phyloP scores from a whole-genome alignment of 2,797 vertebrate species.

The Phoxinus dragarum region DNA sequence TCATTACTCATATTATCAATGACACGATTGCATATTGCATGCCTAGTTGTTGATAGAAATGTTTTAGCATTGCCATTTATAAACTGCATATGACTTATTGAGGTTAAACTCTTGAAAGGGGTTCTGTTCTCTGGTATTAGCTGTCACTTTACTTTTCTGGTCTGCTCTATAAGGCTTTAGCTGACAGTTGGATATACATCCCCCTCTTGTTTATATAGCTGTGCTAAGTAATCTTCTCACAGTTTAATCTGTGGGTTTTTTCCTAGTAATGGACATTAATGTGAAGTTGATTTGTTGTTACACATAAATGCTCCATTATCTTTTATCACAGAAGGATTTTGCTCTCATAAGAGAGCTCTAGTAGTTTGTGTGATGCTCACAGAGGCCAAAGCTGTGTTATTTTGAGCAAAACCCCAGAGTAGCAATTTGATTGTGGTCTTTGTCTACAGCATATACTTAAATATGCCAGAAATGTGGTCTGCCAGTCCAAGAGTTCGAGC shows the following conservation, averaged over 20 bases:
- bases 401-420: constrained; percentile 72
- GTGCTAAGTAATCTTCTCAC: constrained; percentile 15
- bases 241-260: neutral
- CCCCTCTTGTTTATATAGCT: constrained; percentile 27
- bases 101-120: constrained; percentile 48
- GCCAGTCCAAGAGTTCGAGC: constrained; percentile 34
- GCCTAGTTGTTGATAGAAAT: constrained; percentile 18
- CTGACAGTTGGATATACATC: constrained; percentile 12
- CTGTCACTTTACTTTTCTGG: constrained; percentile 14
- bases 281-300: neutral
- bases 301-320: constrained; percentile 1
- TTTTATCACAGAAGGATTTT: constrained; percentile 4
- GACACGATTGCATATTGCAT: neutral
- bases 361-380: constrained; percentile 44
- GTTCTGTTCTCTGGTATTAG: constrained; percentile 26
- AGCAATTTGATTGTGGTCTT: constrained; percentile 75
- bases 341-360: constrained; percentile 17
- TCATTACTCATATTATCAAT: neutral
- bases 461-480: constrained; percentile 64
- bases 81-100: constrained; percentile 26
- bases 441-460: constrained; percentile 55
- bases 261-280: constrained; percentile 3
- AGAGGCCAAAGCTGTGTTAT: constrained; percentile 65
- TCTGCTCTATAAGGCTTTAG: constrained; percentile 19
- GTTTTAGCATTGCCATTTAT: neutral